Evolutionary conservation across 2,888 invertebrate species (phyloP).

Genomic region (Drosophila mettleri): DNA sequence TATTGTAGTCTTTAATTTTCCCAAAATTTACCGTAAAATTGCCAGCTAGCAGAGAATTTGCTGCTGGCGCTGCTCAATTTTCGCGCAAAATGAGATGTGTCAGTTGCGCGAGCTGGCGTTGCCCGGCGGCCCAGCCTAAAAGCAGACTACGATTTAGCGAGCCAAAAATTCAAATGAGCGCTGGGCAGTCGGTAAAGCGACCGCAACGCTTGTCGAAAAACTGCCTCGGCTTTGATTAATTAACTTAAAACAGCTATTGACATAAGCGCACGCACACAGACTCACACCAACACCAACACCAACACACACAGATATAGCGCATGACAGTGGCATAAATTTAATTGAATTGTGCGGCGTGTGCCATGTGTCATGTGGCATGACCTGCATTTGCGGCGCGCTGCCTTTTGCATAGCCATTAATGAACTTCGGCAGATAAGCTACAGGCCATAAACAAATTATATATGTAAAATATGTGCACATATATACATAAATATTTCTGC

Average conservation of each 20-base stretch:
- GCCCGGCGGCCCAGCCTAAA: background rate
- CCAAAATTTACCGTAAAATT: conserved; percentile 17
- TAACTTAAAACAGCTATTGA: conserved; percentile 75
- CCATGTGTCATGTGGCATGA: conserved; percentile 33
- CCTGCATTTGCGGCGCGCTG: conserved; percentile 25
- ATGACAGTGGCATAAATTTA: conserved; percentile 73
- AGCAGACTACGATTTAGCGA: conserved; percentile 9
- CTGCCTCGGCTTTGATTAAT: conserved; percentile 74
- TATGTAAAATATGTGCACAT: background rate
- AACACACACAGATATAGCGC: conserved; percentile 16
- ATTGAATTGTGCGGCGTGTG: conserved; percentile 63
- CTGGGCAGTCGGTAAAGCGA: conserved; percentile 41
- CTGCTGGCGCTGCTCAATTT: background rate
- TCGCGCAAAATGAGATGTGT: conserved; percentile 3
- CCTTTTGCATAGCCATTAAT: conserved; percentile 36
- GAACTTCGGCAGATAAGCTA: conserved; percentile 10
- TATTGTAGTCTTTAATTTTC: background rate
- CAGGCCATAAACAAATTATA: background rate
- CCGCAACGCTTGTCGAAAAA: conserved; percentile 67
- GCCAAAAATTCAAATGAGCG: conserved; percentile 36
- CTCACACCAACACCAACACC: conserved; percentile 20
- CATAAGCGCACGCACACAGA: conserved; percentile 35
- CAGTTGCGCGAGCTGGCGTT: background rate
- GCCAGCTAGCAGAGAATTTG: background rate
- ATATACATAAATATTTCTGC: background rate